A percentile compares a stretch with the other conserved stretches of the same genome.
These are phyloP conservation scores for Leptopilina boulardi DNA, from an alignment of 1,140 invertebrate genomes.

Conservation along the genomic window DNA sequence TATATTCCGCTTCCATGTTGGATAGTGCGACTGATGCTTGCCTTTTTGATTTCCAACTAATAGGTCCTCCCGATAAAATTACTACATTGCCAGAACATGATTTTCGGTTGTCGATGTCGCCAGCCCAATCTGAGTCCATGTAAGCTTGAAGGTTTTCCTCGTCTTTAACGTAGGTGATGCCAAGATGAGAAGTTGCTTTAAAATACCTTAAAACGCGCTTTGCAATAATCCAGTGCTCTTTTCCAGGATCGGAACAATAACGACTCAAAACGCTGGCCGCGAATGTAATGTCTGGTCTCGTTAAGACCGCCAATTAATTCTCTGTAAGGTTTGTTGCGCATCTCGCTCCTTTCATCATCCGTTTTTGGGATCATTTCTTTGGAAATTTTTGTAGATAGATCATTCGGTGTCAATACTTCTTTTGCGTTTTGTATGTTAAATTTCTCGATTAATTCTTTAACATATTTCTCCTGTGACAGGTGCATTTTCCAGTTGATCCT, in stretches of 20 bases:
- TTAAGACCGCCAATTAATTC: background rate
- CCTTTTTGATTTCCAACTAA: constrained; percentile 41
- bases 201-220: background rate
- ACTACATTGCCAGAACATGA: constrained; percentile 38
- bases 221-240: background rate
- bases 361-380: constrained; percentile 9
- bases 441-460: constrained; percentile 13
- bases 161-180: background rate
- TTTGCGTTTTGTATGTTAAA: constrained; percentile 36
- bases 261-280: background rate
- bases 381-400: background rate
- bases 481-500: background rate
- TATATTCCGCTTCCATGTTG: constrained; percentile 39
- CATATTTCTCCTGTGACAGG: background rate
- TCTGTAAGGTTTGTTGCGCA: background rate
- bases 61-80: constrained; percentile 15
- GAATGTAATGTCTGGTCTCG: background rate
- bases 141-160: background rate
- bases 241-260: background rate
- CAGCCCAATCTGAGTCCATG: constrained; percentile 44
- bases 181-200: background rate
- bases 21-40: constrained; percentile 37
- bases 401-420: background rate
- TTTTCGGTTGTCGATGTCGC: constrained; percentile 39
- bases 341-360: background rate